These are phyloP conservation scores for Anagyrus pseudococci DNA, from an alignment of 2,888 invertebrate genomes.

Conservation along the genomic window DNA sequence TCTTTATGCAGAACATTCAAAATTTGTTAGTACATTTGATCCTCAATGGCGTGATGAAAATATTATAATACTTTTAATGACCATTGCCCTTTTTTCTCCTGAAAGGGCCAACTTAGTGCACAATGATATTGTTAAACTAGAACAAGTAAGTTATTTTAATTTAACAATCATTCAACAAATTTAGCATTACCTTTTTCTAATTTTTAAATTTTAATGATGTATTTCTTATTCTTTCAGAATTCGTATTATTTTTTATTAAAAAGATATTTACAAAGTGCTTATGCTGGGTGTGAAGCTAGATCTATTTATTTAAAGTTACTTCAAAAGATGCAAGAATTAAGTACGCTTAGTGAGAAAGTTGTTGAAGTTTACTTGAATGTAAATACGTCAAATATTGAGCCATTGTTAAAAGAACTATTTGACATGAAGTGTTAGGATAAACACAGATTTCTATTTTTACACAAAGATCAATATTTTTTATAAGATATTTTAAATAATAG, in stretches of 20 bases:
- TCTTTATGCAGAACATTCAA: slow-evolving; percentile 85
- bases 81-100: slow-evolving; percentile 90
- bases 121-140: slow-evolving; percentile 81
- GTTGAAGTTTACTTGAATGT: slow-evolving; percentile 91
- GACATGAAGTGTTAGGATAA: slow-evolving; percentile 74
- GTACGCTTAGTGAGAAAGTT: slow-evolving; percentile 88
- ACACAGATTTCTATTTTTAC: neutral
- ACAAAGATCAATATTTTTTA: slow-evolving; percentile 3
- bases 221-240: slow-evolving; percentile 66
- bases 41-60: slow-evolving; percentile 88
- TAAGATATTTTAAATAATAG: too few species aligned
- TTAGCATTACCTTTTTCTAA: too few species aligned
- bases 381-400: slow-evolving; percentile 90
- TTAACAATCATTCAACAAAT: neutral
- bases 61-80: slow-evolving; percentile 88
- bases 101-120: slow-evolving; percentile 81
- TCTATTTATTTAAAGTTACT: slow-evolving; percentile 87
- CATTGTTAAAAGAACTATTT: slow-evolving; percentile 92
- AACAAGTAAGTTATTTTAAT: slow-evolving; percentile 70
- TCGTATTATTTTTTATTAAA: slow-evolving; percentile 89
- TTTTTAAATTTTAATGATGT: slow-evolving; percentile 24
- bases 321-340: slow-evolving; percentile 89
- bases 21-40: slow-evolving; percentile 86
- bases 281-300: slow-evolving; percentile 85
- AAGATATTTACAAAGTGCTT: slow-evolving; percentile 83